Base-by-base conservation (phyloP, 2,113 vertebrate species). In the Ranitomeya imitator region DNA sequence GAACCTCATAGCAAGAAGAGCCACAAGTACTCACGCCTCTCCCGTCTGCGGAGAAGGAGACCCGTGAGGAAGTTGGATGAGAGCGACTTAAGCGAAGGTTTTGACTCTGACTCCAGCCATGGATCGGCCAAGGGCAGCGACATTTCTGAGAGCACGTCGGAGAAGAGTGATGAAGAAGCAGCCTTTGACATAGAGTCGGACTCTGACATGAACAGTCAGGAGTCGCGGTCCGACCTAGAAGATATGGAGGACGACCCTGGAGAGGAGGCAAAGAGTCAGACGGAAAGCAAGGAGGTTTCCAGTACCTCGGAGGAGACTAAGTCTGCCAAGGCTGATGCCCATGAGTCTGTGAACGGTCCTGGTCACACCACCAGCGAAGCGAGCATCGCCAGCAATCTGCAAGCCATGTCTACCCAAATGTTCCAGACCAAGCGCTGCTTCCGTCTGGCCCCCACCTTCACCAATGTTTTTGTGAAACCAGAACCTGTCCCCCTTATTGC, bases 201-300 rank as follows among this genome's bases (percentile, higher is more conserved):
- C 92, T 99, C 98, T 0, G 98, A 99, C 91, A 99, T 99, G 98
- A 99, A 99, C 93, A 99, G 98, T 93, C 98, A 99, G 88, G 98
- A 99, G 90, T 99, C 98, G 0, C 97, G 98, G 0, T 99, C 98
- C 0, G 98, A 99, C 91, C 90, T 99, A 88, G 98, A 99, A 91
- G 98, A 99, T 90, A 99, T 99, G 14, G 98, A 97, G 60, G 98
- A 98, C 0, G 92, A 95, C 4, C 92, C 92, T 0, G 92, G 85
- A 0, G 92, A 89, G 0, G 90, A 91, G 54, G 9, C 83, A 89
- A 87, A 89, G 0, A 89, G 65, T 8, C 82, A 90, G 37, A 81
- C 80, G 77, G 93, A 92, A 85, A 51, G 79, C 13, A 71, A 90
- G 1, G 59, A 31, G 7, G 0, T 59, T 13, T n/a, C 45, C 12